Evolutionary conservation across 2,888 invertebrate species (phyloP).

Genomic region (Lamproptera curius): DNA sequence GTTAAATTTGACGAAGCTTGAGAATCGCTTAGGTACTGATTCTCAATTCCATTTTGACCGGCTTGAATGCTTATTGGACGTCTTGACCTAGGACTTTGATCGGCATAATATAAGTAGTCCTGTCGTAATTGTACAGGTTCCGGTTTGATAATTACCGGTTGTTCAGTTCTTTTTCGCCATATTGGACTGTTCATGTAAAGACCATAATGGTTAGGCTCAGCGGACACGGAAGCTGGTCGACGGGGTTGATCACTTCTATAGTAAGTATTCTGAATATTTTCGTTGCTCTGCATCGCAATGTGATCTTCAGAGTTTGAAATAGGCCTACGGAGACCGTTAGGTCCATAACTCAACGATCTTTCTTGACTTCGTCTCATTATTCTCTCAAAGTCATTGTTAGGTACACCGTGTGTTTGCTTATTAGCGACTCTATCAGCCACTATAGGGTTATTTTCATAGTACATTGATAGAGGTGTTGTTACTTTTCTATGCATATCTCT

Average conservation of each 20-base stretch:
- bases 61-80: constrained; percentile 84
- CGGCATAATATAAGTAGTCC: constrained; percentile 83
- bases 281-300: constrained; percentile 72
- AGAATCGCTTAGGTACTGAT: constrained; percentile 72
- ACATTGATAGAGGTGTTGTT: constrained; percentile 70
- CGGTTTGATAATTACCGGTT: constrained; percentile 51
- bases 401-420: constrained; percentile 58
- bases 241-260: constrained; percentile 61
- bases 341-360: constrained; percentile 59
- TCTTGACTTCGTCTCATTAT: constrained; percentile 72
- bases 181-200: constrained; percentile 59
- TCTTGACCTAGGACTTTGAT: constrained; percentile 84
- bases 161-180: constrained; percentile 58
- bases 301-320: constrained; percentile 74
- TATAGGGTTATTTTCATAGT: constrained; percentile 62
- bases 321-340: constrained; percentile 66
- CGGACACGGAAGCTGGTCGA: constrained; percentile 70
- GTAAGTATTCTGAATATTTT: constrained; percentile 50
- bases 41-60: constrained; percentile 61
- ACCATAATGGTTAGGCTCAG: constrained; percentile 70
- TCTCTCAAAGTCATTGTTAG: constrained; percentile 69
- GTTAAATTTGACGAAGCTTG: constrained; percentile 55
- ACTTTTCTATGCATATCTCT: constrained; percentile 83
- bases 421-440: constrained; percentile 49
- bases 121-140: constrained; percentile 60